Evolutionary conservation across 2,888 invertebrate genomes (phyloP).

Genomic region (Tetramorium bicarinatum): DNA sequence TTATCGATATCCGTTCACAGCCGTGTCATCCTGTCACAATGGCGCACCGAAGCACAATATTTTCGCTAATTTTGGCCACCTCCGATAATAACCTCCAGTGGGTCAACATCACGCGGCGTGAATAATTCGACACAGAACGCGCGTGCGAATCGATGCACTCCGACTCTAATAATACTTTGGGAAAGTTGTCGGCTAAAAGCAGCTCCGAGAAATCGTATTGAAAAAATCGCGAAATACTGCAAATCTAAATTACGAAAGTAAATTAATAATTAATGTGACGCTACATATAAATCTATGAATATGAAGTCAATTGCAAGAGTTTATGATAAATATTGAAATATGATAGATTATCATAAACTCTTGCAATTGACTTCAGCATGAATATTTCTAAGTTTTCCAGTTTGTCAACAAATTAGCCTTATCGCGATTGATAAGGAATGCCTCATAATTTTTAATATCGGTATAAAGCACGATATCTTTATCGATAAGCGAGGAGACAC

Average conservation of each 20-base stretch:
- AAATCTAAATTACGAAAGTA: background rate
- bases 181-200: background rate
- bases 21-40: background rate
- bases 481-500: background rate
- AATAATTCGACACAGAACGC: slow-evolving; percentile 8
- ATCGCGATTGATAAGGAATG: slow-evolving; percentile 3
- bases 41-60: background rate
- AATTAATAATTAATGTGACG: background rate
- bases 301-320: background rate
- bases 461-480: slow-evolving; percentile 9
- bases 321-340: background rate
- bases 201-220: background rate
- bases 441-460: slow-evolving; percentile 3
- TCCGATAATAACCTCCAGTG: slow-evolving; percentile 12
- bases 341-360: too few species aligned
- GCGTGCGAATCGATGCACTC: background rate
- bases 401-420: slow-evolving; percentile 28
- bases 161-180: background rate
- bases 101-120: slow-evolving; percentile 6
- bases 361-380: too few species aligned
- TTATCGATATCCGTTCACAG: slow-evolving; percentile 18
- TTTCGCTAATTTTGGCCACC: slow-evolving; percentile 17
- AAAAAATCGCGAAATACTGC: background rate
- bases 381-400: background rate
- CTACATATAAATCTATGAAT: background rate